Conservation (phyloP, 2,797 vertebrate species). For the Clarias pachynema region DNA sequence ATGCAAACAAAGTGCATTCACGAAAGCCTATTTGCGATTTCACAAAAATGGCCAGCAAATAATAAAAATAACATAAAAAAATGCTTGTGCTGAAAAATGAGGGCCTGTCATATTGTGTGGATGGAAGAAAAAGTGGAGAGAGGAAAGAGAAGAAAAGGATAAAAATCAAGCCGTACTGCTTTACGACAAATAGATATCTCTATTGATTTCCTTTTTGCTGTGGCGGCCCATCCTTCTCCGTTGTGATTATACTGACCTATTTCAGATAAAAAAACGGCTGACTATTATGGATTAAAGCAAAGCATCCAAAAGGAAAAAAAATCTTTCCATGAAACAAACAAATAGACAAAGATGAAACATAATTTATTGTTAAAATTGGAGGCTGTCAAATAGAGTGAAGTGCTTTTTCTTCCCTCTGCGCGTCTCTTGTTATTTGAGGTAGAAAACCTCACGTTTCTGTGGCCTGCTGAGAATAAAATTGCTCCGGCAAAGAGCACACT, state of each 20-base stretch:
- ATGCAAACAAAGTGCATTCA: conserved; percentile 73
- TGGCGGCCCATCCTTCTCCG: conserved; percentile 76
- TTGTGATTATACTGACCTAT: conserved; percentile 84
- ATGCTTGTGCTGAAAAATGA: conserved; percentile 75
- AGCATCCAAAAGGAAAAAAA: conserved; percentile 73
- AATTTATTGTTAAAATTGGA: conserved; percentile 70
- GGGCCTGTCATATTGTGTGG: conserved; percentile 72
- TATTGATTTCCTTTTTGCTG: conserved; percentile 82
- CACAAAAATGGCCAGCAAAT: conserved; percentile 66
- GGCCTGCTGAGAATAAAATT: conserved; percentile 74
- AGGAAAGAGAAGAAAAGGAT: conserved; percentile 70
- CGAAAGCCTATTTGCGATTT: conserved; percentile 76
- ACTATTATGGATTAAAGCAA: conserved; percentile 79
- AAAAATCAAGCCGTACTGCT: conserved; percentile 82
- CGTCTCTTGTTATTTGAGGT: conserved; percentile 52
- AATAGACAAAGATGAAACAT: conserved; percentile 75
- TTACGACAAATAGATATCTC: conserved; percentile 84
- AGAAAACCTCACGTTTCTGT: conserved; percentile 62
- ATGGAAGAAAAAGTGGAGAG: conserved; percentile 57
- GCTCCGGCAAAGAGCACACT: conserved; percentile 58
- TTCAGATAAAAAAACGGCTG: conserved; percentile 68
- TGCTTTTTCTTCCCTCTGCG: conserved; percentile 65
- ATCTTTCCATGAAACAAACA: conserved; percentile 73
- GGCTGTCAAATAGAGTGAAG: conserved; percentile 73
- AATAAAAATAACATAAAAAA: conserved; percentile 44